Conservation (phyloP, 2,797 vertebrate genomes). For the Poecilia wingei region DNA sequence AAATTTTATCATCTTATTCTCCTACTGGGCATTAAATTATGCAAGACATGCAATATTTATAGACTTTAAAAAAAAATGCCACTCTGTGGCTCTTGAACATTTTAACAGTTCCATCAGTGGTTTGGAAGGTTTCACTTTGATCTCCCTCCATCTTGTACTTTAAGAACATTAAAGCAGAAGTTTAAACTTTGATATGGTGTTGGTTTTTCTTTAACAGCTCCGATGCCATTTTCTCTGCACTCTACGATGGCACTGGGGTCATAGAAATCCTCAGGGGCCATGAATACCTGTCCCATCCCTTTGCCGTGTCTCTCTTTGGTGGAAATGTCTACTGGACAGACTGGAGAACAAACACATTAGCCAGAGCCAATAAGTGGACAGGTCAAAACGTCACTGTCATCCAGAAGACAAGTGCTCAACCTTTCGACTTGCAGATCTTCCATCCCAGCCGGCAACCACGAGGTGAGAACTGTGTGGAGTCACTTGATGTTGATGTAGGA, state of each 20-base stretch:
- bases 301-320: slow-evolving; percentile 95
- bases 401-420: slow-evolving; percentile 99
- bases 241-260: slow-evolving; percentile 92
- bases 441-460: slow-evolving; percentile 96
- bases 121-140: slow-evolving; percentile 38
- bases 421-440: slow-evolving; percentile 97
- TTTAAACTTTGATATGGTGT: slow-evolving; percentile 49
- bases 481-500: slow-evolving; percentile 14
- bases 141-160: slow-evolving; percentile 28
- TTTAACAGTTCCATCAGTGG: slow-evolving; percentile 43
- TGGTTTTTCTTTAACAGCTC: slow-evolving; percentile 84
- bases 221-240: slow-evolving; percentile 97
- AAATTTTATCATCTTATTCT: slow-evolving; percentile 12
- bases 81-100: slow-evolving; percentile 52
- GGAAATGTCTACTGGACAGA: slow-evolving; percentile 98
- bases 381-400: slow-evolving; percentile 97
- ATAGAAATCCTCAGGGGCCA: slow-evolving; percentile 96
- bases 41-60: slow-evolving; percentile 49
- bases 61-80: slow-evolving; percentile 24
- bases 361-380: slow-evolving; percentile 98
- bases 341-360: slow-evolving; percentile 96
- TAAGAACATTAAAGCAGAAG: slow-evolving; percentile 20
- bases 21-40: slow-evolving; percentile 51
- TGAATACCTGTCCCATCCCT: slow-evolving; percentile 97
- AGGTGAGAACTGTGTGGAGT: slow-evolving; percentile 73